Base-by-base conservation (phyloP, 2,113 vertebrate genomes). In the Delphinapterus leucas region DNA sequence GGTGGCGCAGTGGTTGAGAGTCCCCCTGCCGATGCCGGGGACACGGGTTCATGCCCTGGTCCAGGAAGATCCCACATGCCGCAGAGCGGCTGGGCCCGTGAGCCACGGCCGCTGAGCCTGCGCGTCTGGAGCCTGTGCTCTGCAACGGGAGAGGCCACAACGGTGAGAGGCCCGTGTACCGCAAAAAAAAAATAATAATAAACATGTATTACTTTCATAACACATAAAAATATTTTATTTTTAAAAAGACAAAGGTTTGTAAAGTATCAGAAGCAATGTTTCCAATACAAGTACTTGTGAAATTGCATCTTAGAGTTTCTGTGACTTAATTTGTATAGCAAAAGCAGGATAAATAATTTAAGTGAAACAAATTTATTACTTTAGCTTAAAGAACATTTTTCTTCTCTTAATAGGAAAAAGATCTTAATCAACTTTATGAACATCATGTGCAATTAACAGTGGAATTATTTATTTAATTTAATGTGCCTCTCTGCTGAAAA, bases 341-440 rank as follows among this genome's bases (percentile, higher is more conserved):
- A 93, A 95, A 82, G n/a, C 33, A 86, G 73, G 86, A 82, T 47
- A 90, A 89, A 90, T 4, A 95, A 80, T 81, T 90, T 33, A 92
- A 81, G 28, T 81, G 65, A 90, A 95, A 81, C 1, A 15, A 81
- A 82, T 41, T 33, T 91, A 94, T 21, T 77, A 67, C 28, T 49
- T 83, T 91, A 79, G 15, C 70, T 92, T 86, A 80, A 68, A 93
- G 38, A 90, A 63, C 4, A 68, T 55, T 81, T 88, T 84, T 77
- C 63, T 83, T 81, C 36, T 85, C 20, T 88, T 73, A 90, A 76
- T 18, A 81, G 63, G 58, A 67, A 67, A 82, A 92, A 88, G 20
- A 12, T 84, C 47, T 79, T 67, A 80, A 18, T 89, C 58, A 73
- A 70, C 9, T n/a, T 47, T 92, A 63, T n/a, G 41, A 95, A 74